Conservation (phyloP, 2,888 invertebrate genomes). For the Drosophila cognata region DNA sequence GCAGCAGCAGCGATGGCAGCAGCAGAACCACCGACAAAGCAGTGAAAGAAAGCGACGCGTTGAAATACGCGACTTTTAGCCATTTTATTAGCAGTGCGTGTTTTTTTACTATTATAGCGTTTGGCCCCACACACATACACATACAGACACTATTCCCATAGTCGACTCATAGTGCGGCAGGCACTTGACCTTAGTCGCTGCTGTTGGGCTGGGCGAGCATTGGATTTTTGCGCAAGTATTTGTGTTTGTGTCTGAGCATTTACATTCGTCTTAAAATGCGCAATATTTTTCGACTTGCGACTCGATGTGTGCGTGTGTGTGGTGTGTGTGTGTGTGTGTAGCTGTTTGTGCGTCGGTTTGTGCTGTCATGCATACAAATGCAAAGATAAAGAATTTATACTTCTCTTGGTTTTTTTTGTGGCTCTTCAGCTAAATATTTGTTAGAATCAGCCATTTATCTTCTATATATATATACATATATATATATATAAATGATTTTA, state of each 20-base stretch:
- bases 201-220: constrained; percentile 35
- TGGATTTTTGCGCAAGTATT: constrained; percentile 39
- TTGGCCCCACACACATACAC: constrained; percentile 25
- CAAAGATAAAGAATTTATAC: constrained; percentile 66
- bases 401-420: constrained; percentile 14
- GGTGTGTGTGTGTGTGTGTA: constrained; percentile 6
- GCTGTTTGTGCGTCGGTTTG: constrained; percentile 7
- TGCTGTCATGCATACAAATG: constrained; percentile 73
- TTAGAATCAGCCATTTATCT: constrained; percentile 12
- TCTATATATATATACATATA: constrained; percentile 3
- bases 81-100: constrained; percentile 79
- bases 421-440: constrained; percentile 29
- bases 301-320: constrained; percentile 25
- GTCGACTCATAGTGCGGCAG: constrained; percentile 12
- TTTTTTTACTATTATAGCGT: constrained; percentile 76
- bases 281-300: constrained; percentile 70
- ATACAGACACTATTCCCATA: neutral
- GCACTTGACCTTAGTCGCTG: constrained; percentile 67
- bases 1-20: neutral
- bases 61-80: constrained; percentile 71
- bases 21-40: constrained; percentile 6
- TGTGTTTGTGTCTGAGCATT: constrained; percentile 56
- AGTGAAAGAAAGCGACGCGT: constrained; percentile 43
- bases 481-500: constrained; percentile 24
- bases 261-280: constrained; percentile 73